Evolutionary conservation across 2,797 vertebrate genomes (phyloP), one percentile per base, ranked within the genome.

Genomic region (Danio choprae): DNA sequence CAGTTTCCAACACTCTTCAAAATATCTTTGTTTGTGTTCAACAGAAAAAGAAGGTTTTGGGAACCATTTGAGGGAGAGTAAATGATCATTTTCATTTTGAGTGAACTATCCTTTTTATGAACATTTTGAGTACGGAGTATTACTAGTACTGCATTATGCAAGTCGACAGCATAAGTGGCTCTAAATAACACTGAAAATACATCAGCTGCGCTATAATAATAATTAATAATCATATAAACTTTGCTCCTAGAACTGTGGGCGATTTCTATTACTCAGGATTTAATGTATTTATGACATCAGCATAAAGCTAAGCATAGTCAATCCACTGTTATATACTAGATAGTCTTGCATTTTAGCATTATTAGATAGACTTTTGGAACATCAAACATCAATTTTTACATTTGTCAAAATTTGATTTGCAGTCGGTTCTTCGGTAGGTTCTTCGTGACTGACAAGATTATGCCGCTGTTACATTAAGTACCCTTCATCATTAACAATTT

Each of bases 241-340:
- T 9, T 13, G 18, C 22, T 40, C 16, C 53, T 5, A 69, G 10
- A 68, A 68, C 12, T 58, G 7, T 36, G 40, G 48, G 63, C 22
- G 29, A 18, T 77, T 75, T 67, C 20, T 78, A 10, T 78, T 16
- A 60, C 76, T 78, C 76, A 78, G 76, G 76, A 70, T 40, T 4
- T 15, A 4, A 58, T 0, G 5, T 44, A 55, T 55, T 64, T 38
- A 75, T 11, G n/a, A 22, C 10, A 72, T 70, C 36, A 70, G 50
- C 48, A 18, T 70, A 70, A 18, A 38, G 8, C 7, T 60, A 44
- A 59, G 12, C 44, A 70, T 50, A 70, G 53, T 22, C 6, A 16
- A 6, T 48, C 40, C 43, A 18, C 11, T 16, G 9, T 67, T 29
- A n/a, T 9, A 29, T 16, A 5, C 18, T 50, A 43, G 10, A 7